Base-by-base conservation (phyloP, 2,888 invertebrate species). In the Lasioglossum villosulum region DNA sequence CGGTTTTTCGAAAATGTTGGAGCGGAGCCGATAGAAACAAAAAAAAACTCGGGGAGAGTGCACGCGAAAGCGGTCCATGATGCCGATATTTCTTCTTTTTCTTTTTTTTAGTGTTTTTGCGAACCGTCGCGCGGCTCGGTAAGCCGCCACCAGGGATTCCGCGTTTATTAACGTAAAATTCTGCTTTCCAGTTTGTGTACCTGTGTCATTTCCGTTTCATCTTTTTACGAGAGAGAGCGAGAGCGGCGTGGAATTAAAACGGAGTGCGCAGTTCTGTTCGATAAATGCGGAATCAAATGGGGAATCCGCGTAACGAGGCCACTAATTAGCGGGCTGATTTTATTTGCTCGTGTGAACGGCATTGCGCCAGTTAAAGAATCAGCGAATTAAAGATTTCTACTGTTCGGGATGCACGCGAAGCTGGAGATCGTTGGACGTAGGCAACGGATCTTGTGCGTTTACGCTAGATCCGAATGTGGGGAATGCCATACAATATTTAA, bases 151-250 rank as follows among this genome's bases (percentile, higher is more conserved):
- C 48, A 37, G 68, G 63, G 45, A 74, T 56, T 66, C 74, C 23
- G 37, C 42, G 72, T 76, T 75, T 84, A 84, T 84, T 80, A 70
- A 66, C 1, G 63, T 6, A 71, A 83, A 83, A 78, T 23, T 84
- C 14, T 19, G 30, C 63, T 42, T 72, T 74, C 45, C 23, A 71
- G 42, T 80, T 84, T 80, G n/a, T 71, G 14, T 63, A 34, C 30
- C 42, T 23, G 75, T 27, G 39, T 59, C 30, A 63, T 77, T 82
- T 70, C 34, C 39, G 12, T 30, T 8, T 34, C 14, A 27, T 27
- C 16, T 1, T 6, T 45, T 19, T 6, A 1, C 16, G 5, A 23
- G 3, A 6, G 30, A 30, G 19, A 27, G 27, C 23, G 6, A 30
- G 16, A 48, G 42, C 48, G 30, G 0, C 34, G 56, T 8, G 56